A percentile compares a stretch with the other conserved stretches of the same genome.
Conservation (phyloP, 2,113 vertebrate genomes). For the Pelobates fuscus region DNA sequence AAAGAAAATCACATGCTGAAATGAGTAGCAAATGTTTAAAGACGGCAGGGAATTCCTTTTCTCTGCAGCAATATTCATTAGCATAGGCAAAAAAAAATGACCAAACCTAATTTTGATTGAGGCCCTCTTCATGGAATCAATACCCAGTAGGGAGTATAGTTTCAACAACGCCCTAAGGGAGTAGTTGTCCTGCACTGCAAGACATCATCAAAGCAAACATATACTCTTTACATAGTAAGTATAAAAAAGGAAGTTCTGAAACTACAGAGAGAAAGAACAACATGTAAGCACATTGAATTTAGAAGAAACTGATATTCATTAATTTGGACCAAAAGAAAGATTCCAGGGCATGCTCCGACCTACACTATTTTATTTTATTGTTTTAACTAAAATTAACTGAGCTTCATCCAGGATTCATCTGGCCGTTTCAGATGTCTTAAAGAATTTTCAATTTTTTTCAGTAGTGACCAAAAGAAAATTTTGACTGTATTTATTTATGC, state of each 20-base stretch:
- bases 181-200: conserved; percentile 17
- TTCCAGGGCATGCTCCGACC: too few relatives aligned
- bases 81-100: conserved; percentile 30
- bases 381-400: too few relatives aligned
- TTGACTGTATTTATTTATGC: too few relatives aligned
- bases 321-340: too few relatives aligned
- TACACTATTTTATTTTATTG: too few relatives aligned
- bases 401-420: too few relatives aligned
- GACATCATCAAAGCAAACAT: conserved; percentile 38
- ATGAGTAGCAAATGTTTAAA: conserved; percentile 29
- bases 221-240: conserved; percentile 20
- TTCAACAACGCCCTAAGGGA: conserved; percentile 32
- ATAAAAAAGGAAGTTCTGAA: conserved; percentile 7
- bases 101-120: conserved; percentile 16
- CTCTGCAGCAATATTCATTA: conserved; percentile 16
- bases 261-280: too few relatives aligned
- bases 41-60: conserved; percentile 16
- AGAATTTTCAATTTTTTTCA: too few relatives aligned
- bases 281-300: too few relatives aligned
- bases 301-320: too few relatives aligned
- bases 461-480: too few relatives aligned
- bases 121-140: conserved; percentile 28
- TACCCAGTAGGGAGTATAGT: conserved; percentile 40
- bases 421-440: too few relatives aligned
- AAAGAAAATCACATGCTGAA: conserved; percentile 1